These are phyloP conservation scores for Epinephelus fuscoguttatus DNA, from an alignment of 2,113 vertebrate genomes.

Conservation along the genomic window DNA sequence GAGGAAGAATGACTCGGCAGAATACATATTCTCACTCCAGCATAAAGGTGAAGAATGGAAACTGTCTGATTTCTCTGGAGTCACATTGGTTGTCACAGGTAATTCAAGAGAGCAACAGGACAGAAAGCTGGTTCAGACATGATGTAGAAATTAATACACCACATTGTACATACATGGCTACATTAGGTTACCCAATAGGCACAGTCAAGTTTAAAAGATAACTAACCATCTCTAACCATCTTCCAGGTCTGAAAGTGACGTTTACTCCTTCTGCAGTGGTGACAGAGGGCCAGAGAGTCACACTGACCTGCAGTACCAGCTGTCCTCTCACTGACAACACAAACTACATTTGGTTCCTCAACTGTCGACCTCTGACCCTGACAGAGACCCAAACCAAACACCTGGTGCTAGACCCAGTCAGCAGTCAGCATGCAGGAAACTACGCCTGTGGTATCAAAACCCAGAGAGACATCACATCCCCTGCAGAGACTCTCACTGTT, in stretches of 20 bases:
- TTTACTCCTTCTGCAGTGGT: slow-evolving; percentile 31
- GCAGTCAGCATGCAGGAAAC: slow-evolving; percentile 7
- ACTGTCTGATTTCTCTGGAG: neutral
- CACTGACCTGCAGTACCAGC: slow-evolving; percentile 27
- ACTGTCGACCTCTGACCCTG: slow-evolving; percentile 2
- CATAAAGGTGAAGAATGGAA: neutral
- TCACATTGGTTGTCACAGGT: slow-evolving; percentile 37
- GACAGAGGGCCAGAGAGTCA: slow-evolving; percentile 51
- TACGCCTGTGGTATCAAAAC: neutral
- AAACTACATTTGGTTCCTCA: slow-evolving; percentile 8
- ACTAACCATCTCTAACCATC: neutral
- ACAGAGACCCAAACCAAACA: neutral
- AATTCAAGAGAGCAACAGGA: neutral
- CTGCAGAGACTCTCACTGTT: neutral
- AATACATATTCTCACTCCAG: neutral
- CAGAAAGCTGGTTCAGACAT: no score
- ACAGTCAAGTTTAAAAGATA: no score
- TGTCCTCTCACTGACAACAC: slow-evolving; percentile 8
- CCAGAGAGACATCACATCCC: neutral
- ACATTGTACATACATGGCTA: neutral
- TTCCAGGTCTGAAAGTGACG: slow-evolving; percentile 33
- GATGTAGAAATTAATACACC: no score
- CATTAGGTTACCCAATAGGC: neutral
- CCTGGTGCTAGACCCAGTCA: slow-evolving; percentile 11
- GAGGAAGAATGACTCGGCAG: slow-evolving; percentile 6